phyloP scores from a whole-genome alignment of 2,888 invertebrate species.

The Polydrusus pterygomalis region DNA sequence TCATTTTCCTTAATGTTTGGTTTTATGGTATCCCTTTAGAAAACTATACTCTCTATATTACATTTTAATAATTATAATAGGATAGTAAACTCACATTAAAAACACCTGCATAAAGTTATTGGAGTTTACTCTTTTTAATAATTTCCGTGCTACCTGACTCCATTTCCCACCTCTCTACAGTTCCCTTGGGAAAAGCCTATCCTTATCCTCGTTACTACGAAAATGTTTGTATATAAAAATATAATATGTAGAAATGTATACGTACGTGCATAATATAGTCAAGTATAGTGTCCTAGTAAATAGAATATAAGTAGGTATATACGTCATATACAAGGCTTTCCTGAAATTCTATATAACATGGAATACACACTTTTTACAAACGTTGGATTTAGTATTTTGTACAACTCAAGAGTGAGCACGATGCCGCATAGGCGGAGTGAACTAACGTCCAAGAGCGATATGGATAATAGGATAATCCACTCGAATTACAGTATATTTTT shows the following conservation, averaged over 20 bases:
- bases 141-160: constrained; percentile 3
- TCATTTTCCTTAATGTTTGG: neutral
- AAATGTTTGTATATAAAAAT: neutral
- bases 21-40: too few species aligned
- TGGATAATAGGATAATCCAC: too few species aligned
- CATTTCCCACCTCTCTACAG: neutral
- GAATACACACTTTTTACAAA: too few species aligned
- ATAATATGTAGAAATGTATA: neutral
- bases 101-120: constrained; percentile 3
- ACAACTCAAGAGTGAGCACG: too few species aligned
- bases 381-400: too few species aligned
- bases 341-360: too few species aligned
- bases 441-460: too few species aligned
- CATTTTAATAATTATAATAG: neutral
- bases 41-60: neutral
- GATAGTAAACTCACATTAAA: constrained; percentile 2
- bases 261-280: too few species aligned
- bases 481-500: too few species aligned
- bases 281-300: neutral
- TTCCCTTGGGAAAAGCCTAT: neutral
- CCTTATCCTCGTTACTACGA: neutral
- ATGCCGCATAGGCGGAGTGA: too few species aligned
- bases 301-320: neutral
- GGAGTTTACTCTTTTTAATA: constrained; percentile 12
- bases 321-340: too few species aligned